A percentile compares a stretch with the other conserved stretches of the same genome.
phyloP scores from a whole-genome alignment of 2,888 invertebrate genomes.

The Drosophila pegasa region DNA sequence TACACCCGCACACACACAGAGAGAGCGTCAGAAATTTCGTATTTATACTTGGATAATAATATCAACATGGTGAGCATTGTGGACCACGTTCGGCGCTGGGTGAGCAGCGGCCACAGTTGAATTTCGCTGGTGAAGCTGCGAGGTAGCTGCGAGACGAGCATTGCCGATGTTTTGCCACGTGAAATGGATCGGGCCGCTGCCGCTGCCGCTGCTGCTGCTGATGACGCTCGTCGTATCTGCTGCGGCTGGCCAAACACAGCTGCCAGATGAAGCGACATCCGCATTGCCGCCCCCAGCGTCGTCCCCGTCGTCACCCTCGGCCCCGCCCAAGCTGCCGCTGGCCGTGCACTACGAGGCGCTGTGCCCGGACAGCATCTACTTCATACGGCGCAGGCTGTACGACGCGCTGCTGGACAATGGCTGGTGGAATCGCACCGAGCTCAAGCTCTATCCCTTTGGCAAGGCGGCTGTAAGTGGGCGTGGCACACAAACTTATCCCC shows the following conservation, averaged over 20 bases:
- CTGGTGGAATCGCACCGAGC: constrained; percentile 70
- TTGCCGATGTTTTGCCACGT: constrained; percentile 40
- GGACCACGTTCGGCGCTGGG: constrained; percentile 18
- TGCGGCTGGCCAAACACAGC: constrained; percentile 9
- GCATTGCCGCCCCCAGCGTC: neutral
- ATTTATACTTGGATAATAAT: constrained; percentile 34
- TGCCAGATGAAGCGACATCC: constrained; percentile 4
- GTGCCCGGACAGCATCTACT: constrained; percentile 82
- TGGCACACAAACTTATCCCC: too few species aligned
- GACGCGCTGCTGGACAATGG: constrained; percentile 69
- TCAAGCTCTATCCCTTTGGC: constrained; percentile 83
- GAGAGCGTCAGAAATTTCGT: neutral
- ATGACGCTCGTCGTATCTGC: constrained; percentile 11
- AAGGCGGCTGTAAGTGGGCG: constrained; percentile 82
- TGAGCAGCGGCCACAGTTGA: constrained; percentile 61
- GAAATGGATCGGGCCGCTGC: constrained; percentile 17
- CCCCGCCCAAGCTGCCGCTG: constrained; percentile 70
- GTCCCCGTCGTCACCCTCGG: constrained; percentile 6
- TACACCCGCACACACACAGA: neutral
- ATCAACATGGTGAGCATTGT: constrained; percentile 17
- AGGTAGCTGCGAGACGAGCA: constrained; percentile 23
- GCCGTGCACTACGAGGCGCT: constrained; percentile 83
- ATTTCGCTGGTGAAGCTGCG: constrained; percentile 56
- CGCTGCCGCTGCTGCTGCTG: constrained; percentile 27
- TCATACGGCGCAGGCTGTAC: constrained; percentile 75